Conservation (phyloP, 2,797 vertebrate species). For the Zonotrichia albicollis region DNA sequence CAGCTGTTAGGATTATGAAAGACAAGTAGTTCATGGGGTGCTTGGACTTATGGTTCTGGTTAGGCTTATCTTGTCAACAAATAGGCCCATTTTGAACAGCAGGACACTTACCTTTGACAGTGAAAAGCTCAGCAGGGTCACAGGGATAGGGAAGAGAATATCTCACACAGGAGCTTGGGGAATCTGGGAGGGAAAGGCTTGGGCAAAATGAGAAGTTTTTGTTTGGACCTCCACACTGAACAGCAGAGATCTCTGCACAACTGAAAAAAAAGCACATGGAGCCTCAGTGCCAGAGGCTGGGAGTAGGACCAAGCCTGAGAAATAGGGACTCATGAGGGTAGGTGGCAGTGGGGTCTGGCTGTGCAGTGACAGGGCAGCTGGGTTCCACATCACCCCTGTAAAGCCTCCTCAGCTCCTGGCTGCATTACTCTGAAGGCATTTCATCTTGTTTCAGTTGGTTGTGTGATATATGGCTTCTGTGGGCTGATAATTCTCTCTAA, state of each 20-base stretch:
- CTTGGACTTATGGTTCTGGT: neutral
- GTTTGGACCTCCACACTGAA: rapidly evolving
- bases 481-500: neutral
- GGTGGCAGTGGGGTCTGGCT: neutral
- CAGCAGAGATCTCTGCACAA: neutral
- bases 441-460: neutral
- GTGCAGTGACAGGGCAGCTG: rapidly evolving
- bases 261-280: neutral
- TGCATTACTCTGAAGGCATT: neutral
- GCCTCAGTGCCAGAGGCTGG: neutral
- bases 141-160: neutral
- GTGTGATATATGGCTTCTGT: neutral
- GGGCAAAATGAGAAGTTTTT: neutral
- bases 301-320: neutral
- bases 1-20: neutral
- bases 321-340: neutral
- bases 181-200: neutral
- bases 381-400: rapidly evolving
- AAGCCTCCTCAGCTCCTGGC: neutral
- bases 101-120: neutral
- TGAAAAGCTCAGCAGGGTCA: neutral
- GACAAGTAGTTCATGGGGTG: neutral
- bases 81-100: neutral
- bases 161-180: neutral
- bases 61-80: neutral